phyloP scores from a whole-genome alignment of 2,888 invertebrate genomes.

The Lymantria monacha region DNA sequence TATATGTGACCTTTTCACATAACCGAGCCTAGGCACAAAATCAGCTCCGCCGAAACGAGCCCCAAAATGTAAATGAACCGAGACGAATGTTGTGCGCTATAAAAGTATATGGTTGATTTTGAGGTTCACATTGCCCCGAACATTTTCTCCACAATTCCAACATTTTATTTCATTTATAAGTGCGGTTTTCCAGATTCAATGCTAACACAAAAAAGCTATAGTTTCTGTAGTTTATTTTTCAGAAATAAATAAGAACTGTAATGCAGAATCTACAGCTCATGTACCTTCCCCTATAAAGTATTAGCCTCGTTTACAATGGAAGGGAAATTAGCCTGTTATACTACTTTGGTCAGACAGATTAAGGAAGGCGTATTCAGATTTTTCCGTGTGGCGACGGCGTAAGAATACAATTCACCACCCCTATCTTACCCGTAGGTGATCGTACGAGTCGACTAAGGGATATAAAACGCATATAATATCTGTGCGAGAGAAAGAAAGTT shows the following conservation, averaged over 20 bases:
- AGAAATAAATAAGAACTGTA: conserved; percentile 3
- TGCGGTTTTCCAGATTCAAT: conserved; percentile 29
- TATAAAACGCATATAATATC: too few relatives aligned
- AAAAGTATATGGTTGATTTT: conserved; percentile 45
- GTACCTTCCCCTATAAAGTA: too few relatives aligned
- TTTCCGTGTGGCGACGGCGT: too few relatives aligned
- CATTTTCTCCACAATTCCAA: conserved; percentile 27
- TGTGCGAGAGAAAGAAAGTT: too few relatives aligned
- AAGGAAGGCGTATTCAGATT: too few relatives aligned
- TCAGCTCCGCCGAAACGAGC: conserved; percentile 32
- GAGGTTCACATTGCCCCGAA: conserved; percentile 25
- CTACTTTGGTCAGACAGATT: too few relatives aligned
- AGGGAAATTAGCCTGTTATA: too few relatives aligned
- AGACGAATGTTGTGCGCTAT: conserved; percentile 40
- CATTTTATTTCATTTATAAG: conserved; percentile 36
- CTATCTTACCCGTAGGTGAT: too few relatives aligned
- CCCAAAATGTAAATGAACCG: conserved; percentile 41
- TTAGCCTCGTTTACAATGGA: too few relatives aligned
- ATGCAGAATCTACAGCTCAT: too few relatives aligned
- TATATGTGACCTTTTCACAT: conserved; percentile 22
- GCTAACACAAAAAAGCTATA: conserved; percentile 13
- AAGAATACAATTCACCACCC: too few relatives aligned
- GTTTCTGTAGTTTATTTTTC: conserved; percentile 5
- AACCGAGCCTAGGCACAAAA: conserved; percentile 28
- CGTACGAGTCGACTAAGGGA: too few relatives aligned